phyloP scores from a whole-genome alignment of 2,888 invertebrate species.

The Syrista parreyssii region DNA sequence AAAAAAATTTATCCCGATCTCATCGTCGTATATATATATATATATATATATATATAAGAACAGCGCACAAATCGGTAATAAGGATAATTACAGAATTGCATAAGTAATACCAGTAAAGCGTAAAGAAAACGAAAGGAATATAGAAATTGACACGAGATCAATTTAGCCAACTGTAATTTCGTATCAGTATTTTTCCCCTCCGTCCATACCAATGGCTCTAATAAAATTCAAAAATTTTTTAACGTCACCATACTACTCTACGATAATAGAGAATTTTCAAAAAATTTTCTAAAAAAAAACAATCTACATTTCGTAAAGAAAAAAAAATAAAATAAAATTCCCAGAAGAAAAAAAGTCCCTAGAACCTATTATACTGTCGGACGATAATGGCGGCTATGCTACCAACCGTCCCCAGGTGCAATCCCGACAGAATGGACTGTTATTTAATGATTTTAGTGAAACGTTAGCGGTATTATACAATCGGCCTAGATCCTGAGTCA shows the following conservation, averaged over 20 bases:
- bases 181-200: not conserved
- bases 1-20: not conserved
- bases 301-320: too few species aligned
- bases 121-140: conserved; percentile 14
- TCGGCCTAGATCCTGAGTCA: conserved; percentile 66
- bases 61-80: conserved; percentile 39
- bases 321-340: too few species aligned
- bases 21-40: not conserved
- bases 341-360: too few species aligned
- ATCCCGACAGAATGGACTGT: conserved; percentile 56
- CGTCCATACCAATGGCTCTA: too few species aligned
- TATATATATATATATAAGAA: conserved; percentile 7
- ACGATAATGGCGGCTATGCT: not conserved
- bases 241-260: accelerated
- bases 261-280: too few species aligned
- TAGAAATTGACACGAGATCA: conserved; percentile 22
- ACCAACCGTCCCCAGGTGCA: conserved; percentile 9
- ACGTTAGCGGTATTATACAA: conserved; percentile 65
- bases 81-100: conserved; percentile 52
- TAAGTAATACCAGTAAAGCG: conserved; percentile 35
- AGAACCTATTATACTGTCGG: not conserved
- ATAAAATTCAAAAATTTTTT: too few species aligned
- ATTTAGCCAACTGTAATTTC: not conserved
- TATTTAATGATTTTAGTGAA: conserved; percentile 66
- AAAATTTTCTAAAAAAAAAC: not conserved